Evolutionary conservation across 2,113 vertebrate species (phyloP).

Genomic region (Megaceryle maxima): DNA sequence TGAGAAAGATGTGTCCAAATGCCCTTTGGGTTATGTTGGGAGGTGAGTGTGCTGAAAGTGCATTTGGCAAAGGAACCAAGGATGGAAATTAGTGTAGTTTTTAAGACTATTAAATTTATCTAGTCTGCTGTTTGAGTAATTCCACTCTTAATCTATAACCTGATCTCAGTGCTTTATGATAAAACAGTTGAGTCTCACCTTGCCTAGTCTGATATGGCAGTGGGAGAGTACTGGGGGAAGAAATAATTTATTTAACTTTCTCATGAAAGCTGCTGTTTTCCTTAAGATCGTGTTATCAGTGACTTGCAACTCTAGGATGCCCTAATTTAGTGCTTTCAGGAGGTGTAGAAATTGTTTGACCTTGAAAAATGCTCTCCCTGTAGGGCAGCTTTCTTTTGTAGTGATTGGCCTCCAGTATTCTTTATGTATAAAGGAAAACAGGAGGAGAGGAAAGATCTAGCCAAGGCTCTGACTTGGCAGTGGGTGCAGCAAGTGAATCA

Average conservation of each 20-base stretch:
- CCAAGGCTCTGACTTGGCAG: not conserved
- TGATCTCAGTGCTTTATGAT: not conserved
- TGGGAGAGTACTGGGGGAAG: not conserved
- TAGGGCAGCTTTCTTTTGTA: not conserved
- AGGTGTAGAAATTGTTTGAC: not conserved
- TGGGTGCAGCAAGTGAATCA: not conserved
- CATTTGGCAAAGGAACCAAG: not conserved
- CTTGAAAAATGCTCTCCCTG: not conserved
- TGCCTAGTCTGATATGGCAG: not conserved
- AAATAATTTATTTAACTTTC: not conserved
- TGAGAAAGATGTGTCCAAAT: not conserved
- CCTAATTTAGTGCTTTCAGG: not conserved
- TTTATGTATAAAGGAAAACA: not conserved
- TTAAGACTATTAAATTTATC: not conserved
- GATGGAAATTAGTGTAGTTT: not conserved
- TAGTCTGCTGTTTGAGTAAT: not conserved
- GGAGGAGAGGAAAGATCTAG: not conserved
- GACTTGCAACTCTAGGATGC: not conserved
- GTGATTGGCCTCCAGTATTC: not conserved
- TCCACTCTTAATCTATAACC: not conserved
- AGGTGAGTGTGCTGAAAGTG: not conserved
- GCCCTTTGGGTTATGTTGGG: not conserved
- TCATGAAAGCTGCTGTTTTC: not conserved
- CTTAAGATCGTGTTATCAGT: not conserved
- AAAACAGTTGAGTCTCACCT: not conserved